A percentile compares a stretch with the other conserved stretches of the same genome.
Evolutionary conservation across 2,888 invertebrate species (phyloP).

Genomic region (Eugnorisma glareosa): DNA sequence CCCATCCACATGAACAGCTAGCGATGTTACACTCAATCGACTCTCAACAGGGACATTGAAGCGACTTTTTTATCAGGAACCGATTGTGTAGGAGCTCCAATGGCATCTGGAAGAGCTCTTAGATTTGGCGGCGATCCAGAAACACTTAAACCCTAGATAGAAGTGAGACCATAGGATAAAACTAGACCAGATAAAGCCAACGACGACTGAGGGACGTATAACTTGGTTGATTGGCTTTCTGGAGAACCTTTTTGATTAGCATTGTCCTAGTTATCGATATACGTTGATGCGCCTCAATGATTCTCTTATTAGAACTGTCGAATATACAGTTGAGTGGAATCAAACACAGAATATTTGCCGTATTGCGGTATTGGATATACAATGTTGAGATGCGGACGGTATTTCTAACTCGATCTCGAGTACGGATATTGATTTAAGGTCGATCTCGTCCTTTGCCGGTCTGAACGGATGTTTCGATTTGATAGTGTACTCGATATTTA

Average conservation of each 20-base stretch:
- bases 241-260: conserved; percentile 63
- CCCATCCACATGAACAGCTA: conserved; percentile 13
- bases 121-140: conserved; percentile 60
- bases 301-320: conserved; percentile 64
- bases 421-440: conserved; percentile 34
- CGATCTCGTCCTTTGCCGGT: conserved; percentile 3
- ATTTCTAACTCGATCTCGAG: conserved; percentile 13
- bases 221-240: conserved; percentile 41
- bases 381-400: conserved; percentile 1
- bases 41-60: conserved; percentile 26
- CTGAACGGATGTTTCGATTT: conserved; percentile 19
- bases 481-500: conserved; percentile 15
- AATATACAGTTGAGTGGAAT: conserved; percentile 37
- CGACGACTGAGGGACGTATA: conserved; percentile 54
- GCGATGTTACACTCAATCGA: conserved; percentile 14
- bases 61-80: conserved; percentile 51
- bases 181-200: conserved; percentile 53
- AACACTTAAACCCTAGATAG: conserved; percentile 50
- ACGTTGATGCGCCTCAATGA: conserved; percentile 61
- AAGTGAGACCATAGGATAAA: conserved; percentile 54
- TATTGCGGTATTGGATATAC: conserved; percentile 18
- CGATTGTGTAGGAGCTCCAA: conserved; percentile 52
- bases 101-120: conserved; percentile 44
- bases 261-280: conserved; percentile 67
- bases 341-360: conserved; percentile 19